Evolutionary conservation across 2,113 vertebrate species (phyloP).

Genomic region (Coregonus clupeaformis): DNA sequence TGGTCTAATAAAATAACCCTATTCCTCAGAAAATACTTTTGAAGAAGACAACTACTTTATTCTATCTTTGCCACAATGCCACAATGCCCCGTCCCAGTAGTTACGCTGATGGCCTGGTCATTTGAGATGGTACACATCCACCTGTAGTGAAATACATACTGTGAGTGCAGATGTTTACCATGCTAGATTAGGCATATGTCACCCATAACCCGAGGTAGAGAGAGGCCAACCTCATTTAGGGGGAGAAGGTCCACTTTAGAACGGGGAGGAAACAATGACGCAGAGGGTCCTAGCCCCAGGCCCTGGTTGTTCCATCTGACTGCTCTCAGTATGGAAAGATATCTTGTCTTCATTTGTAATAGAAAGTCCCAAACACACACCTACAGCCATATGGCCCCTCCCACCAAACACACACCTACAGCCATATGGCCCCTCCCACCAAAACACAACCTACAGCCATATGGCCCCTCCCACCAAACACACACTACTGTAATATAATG

Average conservation of each 20-base stretch:
- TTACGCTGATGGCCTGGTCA: constrained; percentile 9
- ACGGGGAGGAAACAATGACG: constrained; percentile 49
- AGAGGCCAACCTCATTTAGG: constrained; percentile 40
- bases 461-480: neutral
- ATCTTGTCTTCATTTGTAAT: constrained; percentile 64
- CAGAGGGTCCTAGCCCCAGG: constrained; percentile 42
- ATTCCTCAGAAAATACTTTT: neutral
- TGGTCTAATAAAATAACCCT: neutral
- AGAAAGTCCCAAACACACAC: constrained; percentile 53
- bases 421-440: too few relatives aligned
- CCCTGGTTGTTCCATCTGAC: constrained; percentile 45
- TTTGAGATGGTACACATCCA: constrained; percentile 43
- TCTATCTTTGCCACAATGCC: neutral
- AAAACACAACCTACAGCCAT: neutral
- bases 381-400: neutral
- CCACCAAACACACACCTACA: too few relatives aligned
- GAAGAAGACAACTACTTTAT: neutral
- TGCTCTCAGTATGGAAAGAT: constrained; percentile 57
- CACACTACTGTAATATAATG: too few relatives aligned
- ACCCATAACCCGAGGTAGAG: constrained; percentile 48
- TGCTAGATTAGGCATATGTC: constrained; percentile 58
- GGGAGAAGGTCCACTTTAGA: constrained; percentile 49
- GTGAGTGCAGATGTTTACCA: constrained; percentile 53
- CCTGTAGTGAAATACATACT: constrained; percentile 40
- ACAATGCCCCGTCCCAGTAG: constrained; percentile 27